These are phyloP conservation scores for Psix sp. DNA, from an alignment of 1,140 invertebrate genomes.

Conservation along the genomic window DNA sequence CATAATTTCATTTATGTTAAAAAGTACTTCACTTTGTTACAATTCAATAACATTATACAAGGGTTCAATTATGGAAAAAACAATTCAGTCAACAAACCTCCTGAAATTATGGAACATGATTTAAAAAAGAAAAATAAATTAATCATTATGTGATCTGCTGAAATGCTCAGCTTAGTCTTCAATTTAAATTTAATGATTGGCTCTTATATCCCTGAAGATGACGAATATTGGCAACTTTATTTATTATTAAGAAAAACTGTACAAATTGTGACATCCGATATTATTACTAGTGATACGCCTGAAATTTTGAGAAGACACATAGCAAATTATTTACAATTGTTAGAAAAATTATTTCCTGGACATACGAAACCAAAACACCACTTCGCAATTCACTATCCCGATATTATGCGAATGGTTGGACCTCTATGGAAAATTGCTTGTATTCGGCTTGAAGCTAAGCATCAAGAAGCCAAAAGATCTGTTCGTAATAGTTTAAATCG, in stretches of 20 bases:
- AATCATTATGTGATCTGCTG: slow-evolving; percentile 25
- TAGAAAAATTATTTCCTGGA: slow-evolving; percentile 14
- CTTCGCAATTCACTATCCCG: slow-evolving; percentile 24
- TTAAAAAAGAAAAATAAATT: slow-evolving; percentile 31
- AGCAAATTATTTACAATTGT: not conserved
- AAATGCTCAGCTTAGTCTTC: slow-evolving; percentile 29
- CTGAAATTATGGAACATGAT: slow-evolving; percentile 10
- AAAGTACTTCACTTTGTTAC: not conserved
- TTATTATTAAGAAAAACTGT: slow-evolving; percentile 18
- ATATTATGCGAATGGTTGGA: slow-evolving; percentile 17
- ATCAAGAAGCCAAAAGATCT: slow-evolving; percentile 10
- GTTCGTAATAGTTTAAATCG: slow-evolving; percentile 3
- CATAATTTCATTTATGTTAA: slow-evolving; percentile 12
- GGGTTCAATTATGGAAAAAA: slow-evolving; percentile 13
- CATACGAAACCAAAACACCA: slow-evolving; percentile 37
- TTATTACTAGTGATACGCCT: slow-evolving; percentile 4
- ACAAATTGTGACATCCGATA: not conserved
- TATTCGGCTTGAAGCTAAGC: slow-evolving; percentile 18
- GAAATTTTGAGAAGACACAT: not conserved
- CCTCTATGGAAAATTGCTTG: slow-evolving; percentile 18
- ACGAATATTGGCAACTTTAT: slow-evolving; percentile 23
- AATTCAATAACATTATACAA: slow-evolving; percentile 13
- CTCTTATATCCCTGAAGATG: slow-evolving; percentile 9
- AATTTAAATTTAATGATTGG: slow-evolving; percentile 39
- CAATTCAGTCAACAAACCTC: slow-evolving; percentile 9